phyloP scores from a whole-genome alignment of 2,113 vertebrate species.

The Fulica atra region DNA sequence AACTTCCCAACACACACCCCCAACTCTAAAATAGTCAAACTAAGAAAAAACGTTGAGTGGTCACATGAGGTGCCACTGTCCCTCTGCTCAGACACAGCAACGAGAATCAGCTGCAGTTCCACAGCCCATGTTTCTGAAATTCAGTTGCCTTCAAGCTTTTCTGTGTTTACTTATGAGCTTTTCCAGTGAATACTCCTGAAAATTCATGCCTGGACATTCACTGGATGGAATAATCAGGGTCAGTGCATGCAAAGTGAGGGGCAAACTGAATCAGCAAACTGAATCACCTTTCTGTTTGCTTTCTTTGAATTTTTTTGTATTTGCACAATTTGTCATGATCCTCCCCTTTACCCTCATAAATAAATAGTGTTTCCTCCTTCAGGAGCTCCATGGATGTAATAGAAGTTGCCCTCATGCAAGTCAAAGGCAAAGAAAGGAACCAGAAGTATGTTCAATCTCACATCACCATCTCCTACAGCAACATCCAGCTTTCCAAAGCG shows the following conservation, averaged over 20 bases:
- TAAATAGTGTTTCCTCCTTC: not conserved
- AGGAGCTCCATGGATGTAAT: not conserved
- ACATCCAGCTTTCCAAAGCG: not conserved
- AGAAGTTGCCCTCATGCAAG: not conserved
- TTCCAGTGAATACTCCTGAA: not conserved
- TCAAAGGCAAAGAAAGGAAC: not conserved
- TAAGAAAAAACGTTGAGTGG: not conserved
- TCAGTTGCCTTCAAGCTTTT: not conserved
- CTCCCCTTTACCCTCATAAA: not conserved
- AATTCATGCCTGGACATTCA: not conserved
- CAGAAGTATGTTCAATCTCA: not conserved
- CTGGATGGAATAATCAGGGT: not conserved
- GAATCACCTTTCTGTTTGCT: not conserved
- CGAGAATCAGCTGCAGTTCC: not conserved
- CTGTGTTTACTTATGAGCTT: not conserved
- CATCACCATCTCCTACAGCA: rapidly evolving
- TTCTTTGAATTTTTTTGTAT: not conserved
- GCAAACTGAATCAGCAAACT: not conserved
- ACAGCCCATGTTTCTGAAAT: not conserved
- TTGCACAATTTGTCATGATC: not conserved
- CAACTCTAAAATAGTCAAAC: not conserved
- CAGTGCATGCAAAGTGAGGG: not conserved
- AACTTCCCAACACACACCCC: not conserved
- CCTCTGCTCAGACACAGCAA: not conserved
- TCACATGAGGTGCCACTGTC: not conserved